These are phyloP conservation scores for Trachelus tabidus DNA, from an alignment of 2,888 invertebrate species.

Conservation along the genomic window DNA sequence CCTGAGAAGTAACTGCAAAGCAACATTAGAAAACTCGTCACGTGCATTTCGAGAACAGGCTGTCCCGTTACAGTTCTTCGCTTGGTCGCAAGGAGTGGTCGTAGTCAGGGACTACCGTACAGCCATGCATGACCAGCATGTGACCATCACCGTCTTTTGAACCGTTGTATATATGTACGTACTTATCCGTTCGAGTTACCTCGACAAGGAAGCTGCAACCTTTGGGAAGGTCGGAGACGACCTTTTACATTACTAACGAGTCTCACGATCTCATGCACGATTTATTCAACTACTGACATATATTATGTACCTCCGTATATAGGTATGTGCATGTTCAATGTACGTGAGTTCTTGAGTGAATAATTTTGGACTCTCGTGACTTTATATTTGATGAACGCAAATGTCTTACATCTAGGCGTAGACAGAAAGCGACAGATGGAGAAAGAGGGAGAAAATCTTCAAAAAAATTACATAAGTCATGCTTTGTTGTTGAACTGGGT, in stretches of 20 bases:
- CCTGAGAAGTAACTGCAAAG: not conserved
- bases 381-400: not conserved
- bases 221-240: not conserved
- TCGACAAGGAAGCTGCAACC: not conserved
- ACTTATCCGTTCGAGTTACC: not conserved
- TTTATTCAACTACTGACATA: not conserved
- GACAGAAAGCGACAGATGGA: not conserved
- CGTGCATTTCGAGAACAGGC: constrained; percentile 17
- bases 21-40: constrained; percentile 16
- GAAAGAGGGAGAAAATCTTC: too few species aligned
- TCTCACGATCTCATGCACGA: not conserved
- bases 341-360: not conserved
- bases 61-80: constrained; percentile 13
- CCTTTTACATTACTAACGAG: not conserved
- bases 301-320: not conserved
- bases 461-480: too few species aligned
- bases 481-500: too few species aligned
- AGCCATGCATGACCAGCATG: constrained; percentile 8
- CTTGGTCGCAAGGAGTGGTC: constrained; percentile 18
- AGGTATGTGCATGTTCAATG: not conserved
- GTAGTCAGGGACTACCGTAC: not conserved
- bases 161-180: not conserved
- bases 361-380: not conserved
- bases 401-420: not conserved
- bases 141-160: not conserved